Evolutionary conservation across 1,140 invertebrate species (phyloP).

Genomic region (Mactra quadrangularis): DNA sequence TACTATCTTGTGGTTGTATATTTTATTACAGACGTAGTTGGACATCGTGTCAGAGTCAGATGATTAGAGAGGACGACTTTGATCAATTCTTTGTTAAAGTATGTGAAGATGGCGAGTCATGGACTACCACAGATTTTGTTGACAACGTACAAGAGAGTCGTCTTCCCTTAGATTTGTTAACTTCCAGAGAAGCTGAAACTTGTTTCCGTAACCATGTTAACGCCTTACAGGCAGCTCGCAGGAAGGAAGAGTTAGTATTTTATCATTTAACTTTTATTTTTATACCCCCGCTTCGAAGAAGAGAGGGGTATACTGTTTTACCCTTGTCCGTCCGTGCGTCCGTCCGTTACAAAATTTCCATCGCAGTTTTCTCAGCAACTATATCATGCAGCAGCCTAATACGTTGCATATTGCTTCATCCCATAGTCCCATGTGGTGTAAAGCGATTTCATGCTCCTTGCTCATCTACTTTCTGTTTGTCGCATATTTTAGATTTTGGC

Average conservation of each 20-base stretch:
- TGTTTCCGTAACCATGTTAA: slow-evolving; percentile 96
- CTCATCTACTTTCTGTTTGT: too few relatives aligned
- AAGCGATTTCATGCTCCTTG: too few relatives aligned
- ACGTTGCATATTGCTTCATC: too few relatives aligned
- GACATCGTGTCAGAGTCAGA: slow-evolving; percentile 91
- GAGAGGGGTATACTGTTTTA: too few relatives aligned
- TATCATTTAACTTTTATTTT: not conserved
- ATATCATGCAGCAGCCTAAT: too few relatives aligned
- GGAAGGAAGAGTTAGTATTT: slow-evolving; percentile 92
- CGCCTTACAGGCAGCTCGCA: slow-evolving; percentile 94
- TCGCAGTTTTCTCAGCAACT: too few relatives aligned
- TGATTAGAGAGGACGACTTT: slow-evolving; percentile 94
- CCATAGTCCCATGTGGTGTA: too few relatives aligned
- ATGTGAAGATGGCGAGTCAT: slow-evolving; percentile 88
- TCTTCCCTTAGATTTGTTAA: slow-evolving; percentile 96
- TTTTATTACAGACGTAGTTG: slow-evolving; percentile 89
- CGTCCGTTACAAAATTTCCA: too few relatives aligned
- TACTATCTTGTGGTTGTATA: not conserved
- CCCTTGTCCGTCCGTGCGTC: too few relatives aligned
- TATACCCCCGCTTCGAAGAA: too few relatives aligned
- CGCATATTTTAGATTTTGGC: too few relatives aligned
- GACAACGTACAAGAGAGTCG: slow-evolving; percentile 86
- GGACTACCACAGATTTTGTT: slow-evolving; percentile 91
- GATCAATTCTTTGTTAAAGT: slow-evolving; percentile 95
- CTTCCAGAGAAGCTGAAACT: slow-evolving; percentile 94